phyloP scores from a whole-genome alignment of 1,140 invertebrate species.

The Tetramorium simillimum region DNA sequence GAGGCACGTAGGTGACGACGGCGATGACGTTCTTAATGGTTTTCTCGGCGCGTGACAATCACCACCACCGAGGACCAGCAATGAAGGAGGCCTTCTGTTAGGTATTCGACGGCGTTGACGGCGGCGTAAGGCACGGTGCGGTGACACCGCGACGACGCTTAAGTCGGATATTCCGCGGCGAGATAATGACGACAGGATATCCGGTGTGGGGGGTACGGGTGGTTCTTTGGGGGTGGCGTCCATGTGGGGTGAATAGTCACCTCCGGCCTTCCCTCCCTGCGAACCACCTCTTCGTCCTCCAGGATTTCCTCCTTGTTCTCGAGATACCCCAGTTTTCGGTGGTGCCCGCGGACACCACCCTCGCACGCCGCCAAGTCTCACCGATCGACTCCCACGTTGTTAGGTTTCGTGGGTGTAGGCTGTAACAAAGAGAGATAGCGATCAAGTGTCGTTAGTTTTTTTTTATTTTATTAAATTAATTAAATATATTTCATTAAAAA shows the following conservation, averaged over 20 bases:
- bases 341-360: slow-evolving; percentile 73
- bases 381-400: slow-evolving; percentile 69
- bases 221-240: slow-evolving; percentile 80
- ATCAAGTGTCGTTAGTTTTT: neutral
- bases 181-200: slow-evolving; percentile 79
- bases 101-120: slow-evolving; percentile 62
- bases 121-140: slow-evolving; percentile 20
- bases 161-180: slow-evolving; percentile 80
- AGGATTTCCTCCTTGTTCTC: slow-evolving; percentile 74
- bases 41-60: slow-evolving; percentile 36
- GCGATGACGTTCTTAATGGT: slow-evolving; percentile 20
- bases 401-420: slow-evolving; percentile 65
- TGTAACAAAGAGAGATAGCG: slow-evolving; percentile 56
- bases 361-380: slow-evolving; percentile 61
- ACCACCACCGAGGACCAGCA: slow-evolving; percentile 17
- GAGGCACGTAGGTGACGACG: slow-evolving; percentile 68
- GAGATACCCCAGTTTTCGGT: slow-evolving; percentile 74
- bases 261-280: slow-evolving; percentile 74
- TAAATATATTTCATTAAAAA: neutral
- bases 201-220: slow-evolving; percentile 77
- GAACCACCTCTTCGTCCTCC: slow-evolving; percentile 74
- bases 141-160: slow-evolving; percentile 58
- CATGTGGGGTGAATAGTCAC: slow-evolving; percentile 82
- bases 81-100: slow-evolving; percentile 21
- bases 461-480: neutral